These are phyloP conservation scores for Manis javanica DNA, from an alignment of 2,797 vertebrate species.

Conservation along the genomic window DNA sequence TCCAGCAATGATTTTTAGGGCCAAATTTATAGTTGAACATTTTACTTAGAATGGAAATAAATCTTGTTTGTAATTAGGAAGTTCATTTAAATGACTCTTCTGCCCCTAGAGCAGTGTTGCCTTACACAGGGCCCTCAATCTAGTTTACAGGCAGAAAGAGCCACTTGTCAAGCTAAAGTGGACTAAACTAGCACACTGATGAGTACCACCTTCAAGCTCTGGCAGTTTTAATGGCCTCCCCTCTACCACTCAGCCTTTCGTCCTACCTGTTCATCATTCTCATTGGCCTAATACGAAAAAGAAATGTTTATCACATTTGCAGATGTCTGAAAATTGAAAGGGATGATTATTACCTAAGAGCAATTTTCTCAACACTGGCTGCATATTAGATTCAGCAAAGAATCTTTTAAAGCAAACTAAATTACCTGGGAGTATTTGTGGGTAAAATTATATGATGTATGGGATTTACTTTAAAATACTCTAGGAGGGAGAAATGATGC, in stretches of 20 bases:
- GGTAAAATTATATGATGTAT: slow-evolving; percentile 5
- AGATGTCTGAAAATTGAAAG: slow-evolving; percentile 46
- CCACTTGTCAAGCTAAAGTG: slow-evolving; percentile 44
- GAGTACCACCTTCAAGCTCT: slow-evolving; percentile 25
- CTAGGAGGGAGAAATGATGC: slow-evolving; percentile 36
- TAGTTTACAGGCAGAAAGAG: slow-evolving; percentile 52
- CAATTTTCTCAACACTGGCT: slow-evolving; percentile 36
- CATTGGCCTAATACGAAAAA: not conserved
- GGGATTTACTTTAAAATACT: slow-evolving; percentile 54
- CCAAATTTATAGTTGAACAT: slow-evolving; percentile 1
- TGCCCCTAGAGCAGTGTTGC: slow-evolving; percentile 26
- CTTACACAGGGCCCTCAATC: slow-evolving; percentile 53
- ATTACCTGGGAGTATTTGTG: not conserved
- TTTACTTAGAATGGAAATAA: slow-evolving; percentile 64
- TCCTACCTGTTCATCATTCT: not conserved
- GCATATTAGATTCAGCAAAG: slow-evolving; percentile 28
- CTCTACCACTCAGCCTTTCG: not conserved
- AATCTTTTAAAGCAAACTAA: slow-evolving; percentile 50
- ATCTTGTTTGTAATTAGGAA: slow-evolving; percentile 54
- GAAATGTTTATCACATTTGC: slow-evolving; percentile 28
- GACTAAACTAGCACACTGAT: slow-evolving; percentile 14
- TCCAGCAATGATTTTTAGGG: slow-evolving; percentile 29
- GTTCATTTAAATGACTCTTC: slow-evolving; percentile 20
- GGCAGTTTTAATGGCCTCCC: not conserved
- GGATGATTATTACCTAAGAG: slow-evolving; percentile 17